Percentiles rank a stretch among this genome's conserved stretches.
Conservation (phyloP, 2,113 vertebrate species). For the Ailurus styani region DNA sequence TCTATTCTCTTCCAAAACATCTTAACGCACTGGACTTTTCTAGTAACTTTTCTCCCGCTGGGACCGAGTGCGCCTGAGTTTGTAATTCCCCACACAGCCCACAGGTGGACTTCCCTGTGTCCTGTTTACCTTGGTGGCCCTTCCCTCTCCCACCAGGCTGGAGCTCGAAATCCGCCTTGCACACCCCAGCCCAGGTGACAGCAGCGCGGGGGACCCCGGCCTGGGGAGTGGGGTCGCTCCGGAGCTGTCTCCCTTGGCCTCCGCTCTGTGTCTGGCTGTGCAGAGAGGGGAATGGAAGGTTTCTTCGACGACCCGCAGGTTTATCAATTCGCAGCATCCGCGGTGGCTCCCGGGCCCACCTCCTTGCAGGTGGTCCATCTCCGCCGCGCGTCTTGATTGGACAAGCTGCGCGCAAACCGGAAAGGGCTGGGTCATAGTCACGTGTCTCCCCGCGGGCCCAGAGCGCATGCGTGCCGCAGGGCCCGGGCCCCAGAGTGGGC, state of each 20-base stretch:
- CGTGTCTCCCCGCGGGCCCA: background rate
- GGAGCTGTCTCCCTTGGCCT: background rate
- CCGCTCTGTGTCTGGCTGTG: background rate
- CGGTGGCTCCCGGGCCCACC: background rate
- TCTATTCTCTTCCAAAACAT: background rate
- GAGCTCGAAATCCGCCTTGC: no score
- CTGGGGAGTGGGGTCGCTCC: accelerated
- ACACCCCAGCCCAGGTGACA: background rate
- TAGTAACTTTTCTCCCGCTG: background rate
- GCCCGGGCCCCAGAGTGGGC: background rate
- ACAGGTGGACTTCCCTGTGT: background rate
- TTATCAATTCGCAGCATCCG: background rate
- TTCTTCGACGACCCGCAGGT: background rate
- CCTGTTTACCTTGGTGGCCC: background rate
- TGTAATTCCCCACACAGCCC: background rate
- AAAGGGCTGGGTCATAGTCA: background rate
- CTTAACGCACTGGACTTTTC: background rate
- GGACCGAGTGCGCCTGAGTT: background rate
- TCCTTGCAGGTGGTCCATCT: no score
- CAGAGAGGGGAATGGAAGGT: background rate
- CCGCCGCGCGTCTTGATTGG: background rate
- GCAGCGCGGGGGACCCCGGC: background rate
- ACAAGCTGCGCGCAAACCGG: background rate
- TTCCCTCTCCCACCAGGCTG: background rate
- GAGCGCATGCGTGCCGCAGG: background rate